phyloP scores from a whole-genome alignment of 2,797 vertebrate species.

The Cephalopachus bancanus region DNA sequence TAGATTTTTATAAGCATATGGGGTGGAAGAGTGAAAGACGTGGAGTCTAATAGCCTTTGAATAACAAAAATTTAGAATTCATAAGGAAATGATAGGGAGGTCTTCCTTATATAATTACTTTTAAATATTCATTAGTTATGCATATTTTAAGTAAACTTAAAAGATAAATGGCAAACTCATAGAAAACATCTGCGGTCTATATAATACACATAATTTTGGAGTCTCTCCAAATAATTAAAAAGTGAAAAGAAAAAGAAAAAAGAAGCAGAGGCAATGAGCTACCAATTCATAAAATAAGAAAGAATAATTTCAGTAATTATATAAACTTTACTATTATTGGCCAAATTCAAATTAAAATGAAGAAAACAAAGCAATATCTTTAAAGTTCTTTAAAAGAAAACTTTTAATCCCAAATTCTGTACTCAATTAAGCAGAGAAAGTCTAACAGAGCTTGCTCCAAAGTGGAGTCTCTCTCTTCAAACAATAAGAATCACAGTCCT shows the following conservation, averaged over 20 bases:
- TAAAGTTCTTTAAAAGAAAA: neutral
- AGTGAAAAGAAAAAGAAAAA: neutral
- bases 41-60: neutral
- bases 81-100: neutral
- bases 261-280: neutral
- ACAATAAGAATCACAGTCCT: neutral
- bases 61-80: neutral
- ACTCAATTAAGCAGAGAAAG: neutral
- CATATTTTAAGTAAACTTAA: neutral
- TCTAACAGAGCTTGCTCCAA: neutral
- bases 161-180: neutral
- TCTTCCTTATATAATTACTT: neutral
- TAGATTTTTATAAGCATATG: neutral
- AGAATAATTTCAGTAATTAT: neutral
- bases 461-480: neutral
- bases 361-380: neutral
- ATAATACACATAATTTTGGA: neutral
- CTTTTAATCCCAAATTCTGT: neutral
- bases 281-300: neutral
- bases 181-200: neutral
- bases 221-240: neutral
- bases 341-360: neutral
- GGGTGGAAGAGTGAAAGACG: neutral
- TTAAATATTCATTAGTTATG: neutral
- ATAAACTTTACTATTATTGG: neutral